Evolutionary conservation across 2,888 invertebrate genomes (phyloP).

Genomic region (Copidosoma aretas): DNA sequence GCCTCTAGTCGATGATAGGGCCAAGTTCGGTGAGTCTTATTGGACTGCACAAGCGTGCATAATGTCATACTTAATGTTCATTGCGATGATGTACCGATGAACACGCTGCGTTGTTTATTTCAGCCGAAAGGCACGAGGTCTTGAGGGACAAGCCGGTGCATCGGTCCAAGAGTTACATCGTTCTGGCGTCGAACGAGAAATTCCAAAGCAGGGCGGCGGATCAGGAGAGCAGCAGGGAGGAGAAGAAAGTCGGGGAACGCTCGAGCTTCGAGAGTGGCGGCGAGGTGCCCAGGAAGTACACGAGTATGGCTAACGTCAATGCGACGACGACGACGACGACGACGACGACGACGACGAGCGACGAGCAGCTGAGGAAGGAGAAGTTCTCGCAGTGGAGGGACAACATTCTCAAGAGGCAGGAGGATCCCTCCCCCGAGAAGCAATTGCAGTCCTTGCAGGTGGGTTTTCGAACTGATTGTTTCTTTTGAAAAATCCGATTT

Average conservation of each 20-base stretch:
- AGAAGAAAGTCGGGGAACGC: conserved; percentile 15
- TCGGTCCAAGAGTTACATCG: conserved; percentile 56
- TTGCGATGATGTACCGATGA: no score
- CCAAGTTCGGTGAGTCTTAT: conserved; percentile 22
- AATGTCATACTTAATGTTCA: no score
- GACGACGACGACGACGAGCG: conserved; percentile 46
- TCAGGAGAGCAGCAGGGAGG: conserved; percentile 24
- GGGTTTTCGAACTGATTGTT: conserved; percentile 3
- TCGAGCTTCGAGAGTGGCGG: conserved; percentile 4
- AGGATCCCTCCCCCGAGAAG: conserved; percentile 53
- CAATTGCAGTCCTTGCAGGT: conserved; percentile 58
- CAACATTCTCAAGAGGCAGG: conserved; percentile 54
- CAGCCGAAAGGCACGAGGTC: conserved; percentile 15
- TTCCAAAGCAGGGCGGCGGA: conserved; percentile 41
- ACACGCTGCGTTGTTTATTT: background rate
- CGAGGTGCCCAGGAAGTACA: conserved; percentile 44
- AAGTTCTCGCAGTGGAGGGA: conserved; percentile 58
- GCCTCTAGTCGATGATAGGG: conserved; percentile 27
- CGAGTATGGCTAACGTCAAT: conserved; percentile 50
- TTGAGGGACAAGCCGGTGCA: conserved; percentile 44
- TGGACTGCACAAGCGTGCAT: no score
- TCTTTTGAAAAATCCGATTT: conserved; percentile 1
- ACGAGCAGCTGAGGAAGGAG: conserved; percentile 48
- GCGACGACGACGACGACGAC: conserved; percentile 44
- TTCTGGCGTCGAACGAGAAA: conserved; percentile 49